Evolutionary conservation across 2,113 vertebrate species (phyloP).

Genomic region (Ammodytes marinus): DNA sequence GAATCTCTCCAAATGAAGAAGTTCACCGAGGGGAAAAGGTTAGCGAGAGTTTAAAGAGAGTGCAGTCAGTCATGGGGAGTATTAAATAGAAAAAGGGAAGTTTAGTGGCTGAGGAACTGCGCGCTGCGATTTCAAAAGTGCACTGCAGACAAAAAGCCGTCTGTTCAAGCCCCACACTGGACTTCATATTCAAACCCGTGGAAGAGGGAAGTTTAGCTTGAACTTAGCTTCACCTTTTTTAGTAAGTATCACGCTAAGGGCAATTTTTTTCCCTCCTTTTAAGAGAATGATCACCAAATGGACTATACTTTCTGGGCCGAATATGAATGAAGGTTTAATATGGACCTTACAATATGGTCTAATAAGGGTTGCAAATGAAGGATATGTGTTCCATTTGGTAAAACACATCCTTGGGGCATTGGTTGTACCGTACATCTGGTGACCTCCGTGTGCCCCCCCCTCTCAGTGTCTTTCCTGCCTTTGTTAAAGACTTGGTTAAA

Average conservation of each 20-base stretch:
- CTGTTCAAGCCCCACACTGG: slow-evolving; percentile 68
- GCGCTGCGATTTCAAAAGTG: slow-evolving; percentile 70
- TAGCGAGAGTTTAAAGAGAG: slow-evolving; percentile 83
- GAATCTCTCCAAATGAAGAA: slow-evolving; percentile 86
- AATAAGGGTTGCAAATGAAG: slow-evolving; percentile 35
- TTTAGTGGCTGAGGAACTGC: slow-evolving; percentile 67
- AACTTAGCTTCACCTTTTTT: slow-evolving; percentile 76
- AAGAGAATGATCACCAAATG: slow-evolving; percentile 1
- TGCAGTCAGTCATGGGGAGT: slow-evolving; percentile 80
- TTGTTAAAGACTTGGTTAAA: slow-evolving; percentile 71
- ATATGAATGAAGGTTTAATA: slow-evolving; percentile 14
- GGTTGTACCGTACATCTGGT: slow-evolving; percentile 70
- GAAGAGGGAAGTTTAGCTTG: slow-evolving; percentile 59
- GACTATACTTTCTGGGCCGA: slow-evolving; percentile 6
- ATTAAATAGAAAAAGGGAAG: slow-evolving; percentile 81
- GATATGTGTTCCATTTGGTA: slow-evolving; percentile 20
- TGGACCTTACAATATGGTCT: slow-evolving; percentile 16
- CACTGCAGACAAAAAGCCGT: slow-evolving; percentile 77
- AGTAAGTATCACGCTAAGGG: slow-evolving; percentile 37
- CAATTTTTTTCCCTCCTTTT: slow-evolving; percentile 14
- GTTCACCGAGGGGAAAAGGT: slow-evolving; percentile 84
- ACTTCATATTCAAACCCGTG: slow-evolving; percentile 64
- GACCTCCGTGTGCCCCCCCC: slow-evolving; percentile 69
- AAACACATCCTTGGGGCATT: slow-evolving; percentile 46
- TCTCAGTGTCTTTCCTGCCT: slow-evolving; percentile 79